These are phyloP conservation scores for Thalassophryne amazonica DNA, from an alignment of 2,797 vertebrate species.

Conservation along the genomic window DNA sequence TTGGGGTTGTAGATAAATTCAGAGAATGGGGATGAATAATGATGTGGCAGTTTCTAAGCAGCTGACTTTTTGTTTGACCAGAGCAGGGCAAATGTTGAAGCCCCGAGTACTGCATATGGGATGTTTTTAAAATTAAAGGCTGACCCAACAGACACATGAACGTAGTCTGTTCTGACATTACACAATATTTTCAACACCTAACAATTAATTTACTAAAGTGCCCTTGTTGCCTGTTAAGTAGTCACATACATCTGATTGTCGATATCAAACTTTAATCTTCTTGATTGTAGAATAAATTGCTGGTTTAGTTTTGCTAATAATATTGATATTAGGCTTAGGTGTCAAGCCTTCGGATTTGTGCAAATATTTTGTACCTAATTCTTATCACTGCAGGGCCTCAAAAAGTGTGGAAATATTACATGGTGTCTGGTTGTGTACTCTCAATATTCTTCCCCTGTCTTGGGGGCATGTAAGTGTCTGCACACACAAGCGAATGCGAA, in stretches of 20 bases:
- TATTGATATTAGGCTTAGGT: not conserved
- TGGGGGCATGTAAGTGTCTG: not conserved
- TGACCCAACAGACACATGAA: not conserved
- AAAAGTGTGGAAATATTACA: not conserved
- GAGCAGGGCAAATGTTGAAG: too few species aligned
- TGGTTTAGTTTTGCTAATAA: not conserved
- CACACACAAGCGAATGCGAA: slow-evolving; percentile 1
- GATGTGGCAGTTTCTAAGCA: too few species aligned
- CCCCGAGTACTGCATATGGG: not conserved
- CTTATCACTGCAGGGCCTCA: not conserved
- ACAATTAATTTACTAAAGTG: not conserved
- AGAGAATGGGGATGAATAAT: too few species aligned
- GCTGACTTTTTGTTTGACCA: too few species aligned
- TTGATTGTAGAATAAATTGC: not conserved
- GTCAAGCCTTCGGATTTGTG: too few species aligned
- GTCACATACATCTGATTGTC: slow-evolving; percentile 10
- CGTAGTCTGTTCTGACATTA: not conserved
- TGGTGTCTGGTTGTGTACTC: slow-evolving; percentile 1
- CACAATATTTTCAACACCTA: not conserved
- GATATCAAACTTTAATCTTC: not conserved
- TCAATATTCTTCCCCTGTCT: slow-evolving; percentile 3
- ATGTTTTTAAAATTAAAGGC: not conserved
- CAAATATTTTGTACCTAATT: slow-evolving; percentile 4
- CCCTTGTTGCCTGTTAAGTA: not conserved
- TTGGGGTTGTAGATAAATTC: too few species aligned